Evolutionary conservation across 2,888 invertebrate genomes (phyloP).

Genomic region (Girardia tigrina): DNA sequence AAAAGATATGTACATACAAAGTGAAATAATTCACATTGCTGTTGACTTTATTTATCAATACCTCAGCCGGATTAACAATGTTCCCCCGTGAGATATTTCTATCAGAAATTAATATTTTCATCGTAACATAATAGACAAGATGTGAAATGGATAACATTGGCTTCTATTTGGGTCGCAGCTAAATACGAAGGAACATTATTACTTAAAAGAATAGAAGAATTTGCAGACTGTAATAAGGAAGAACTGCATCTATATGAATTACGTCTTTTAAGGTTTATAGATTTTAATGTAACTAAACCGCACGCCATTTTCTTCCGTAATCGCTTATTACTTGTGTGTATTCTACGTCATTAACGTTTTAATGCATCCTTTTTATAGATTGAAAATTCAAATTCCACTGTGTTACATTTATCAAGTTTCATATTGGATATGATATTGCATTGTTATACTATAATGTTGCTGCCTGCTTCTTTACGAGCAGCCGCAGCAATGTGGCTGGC

Average conservation of each 20-base stretch:
- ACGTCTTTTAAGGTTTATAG: background rate
- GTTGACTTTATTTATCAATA: background rate
- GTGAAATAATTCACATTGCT: background rate
- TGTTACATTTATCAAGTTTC: slow-evolving; percentile 30
- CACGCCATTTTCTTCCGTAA: background rate
- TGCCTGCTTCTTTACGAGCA: background rate
- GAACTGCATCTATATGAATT: background rate
- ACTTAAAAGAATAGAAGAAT: background rate
- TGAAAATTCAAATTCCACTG: background rate
- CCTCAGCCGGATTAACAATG: background rate
- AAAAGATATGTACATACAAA: background rate
- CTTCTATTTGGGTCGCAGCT: background rate
- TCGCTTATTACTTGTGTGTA: background rate
- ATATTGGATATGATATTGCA: slow-evolving; percentile 31
- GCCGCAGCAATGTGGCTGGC: slow-evolving; percentile 33
- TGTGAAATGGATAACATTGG: background rate
- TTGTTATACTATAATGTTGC: background rate
- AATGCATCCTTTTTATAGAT: background rate
- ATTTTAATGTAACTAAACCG: background rate
- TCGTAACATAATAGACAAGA: background rate
- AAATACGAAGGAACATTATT: background rate
- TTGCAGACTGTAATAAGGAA: background rate
- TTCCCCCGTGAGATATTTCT: slow-evolving; percentile 7
- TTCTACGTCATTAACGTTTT: background rate
- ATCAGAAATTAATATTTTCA: no score